Percentiles rank a stretch among this genome's conserved stretches.
These are phyloP conservation scores for Balanococcus diminutus DNA, from an alignment of 2,888 invertebrate genomes.

Conservation along the genomic window DNA sequence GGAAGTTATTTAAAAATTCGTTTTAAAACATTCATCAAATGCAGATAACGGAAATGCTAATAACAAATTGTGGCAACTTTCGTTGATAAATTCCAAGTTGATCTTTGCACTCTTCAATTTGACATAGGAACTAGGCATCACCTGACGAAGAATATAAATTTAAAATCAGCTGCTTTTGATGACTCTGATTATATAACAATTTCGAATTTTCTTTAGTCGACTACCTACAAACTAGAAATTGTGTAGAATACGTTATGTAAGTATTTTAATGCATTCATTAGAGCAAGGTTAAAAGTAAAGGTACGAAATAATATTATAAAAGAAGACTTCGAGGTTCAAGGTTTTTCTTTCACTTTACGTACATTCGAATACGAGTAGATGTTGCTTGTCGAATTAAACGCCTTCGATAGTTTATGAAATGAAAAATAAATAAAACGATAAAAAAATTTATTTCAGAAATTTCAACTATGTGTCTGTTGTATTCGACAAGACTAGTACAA, in stretches of 20 bases:
- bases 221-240: neutral
- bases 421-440: neutral
- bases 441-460: neutral
- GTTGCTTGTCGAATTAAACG: neutral
- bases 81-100: neutral
- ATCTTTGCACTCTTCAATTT: too few relatives aligned
- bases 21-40: too few relatives aligned
- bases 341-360: too few relatives aligned
- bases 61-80: neutral
- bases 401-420: neutral
- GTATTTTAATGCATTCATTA: slow-evolving; percentile 13
- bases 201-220: slow-evolving; percentile 3
- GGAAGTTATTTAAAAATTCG: too few relatives aligned
- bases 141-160: too few relatives aligned
- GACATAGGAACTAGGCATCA: too few relatives aligned
- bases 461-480: neutral
- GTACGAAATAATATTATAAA: too few relatives aligned
- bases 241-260: neutral
- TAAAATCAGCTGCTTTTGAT: neutral
- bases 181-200: neutral
- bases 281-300: slow-evolving; percentile 35
- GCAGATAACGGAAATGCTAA: neutral
- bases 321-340: slow-evolving; percentile 1
- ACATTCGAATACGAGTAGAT: too few relatives aligned
- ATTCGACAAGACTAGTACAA: neutral